Evolutionary conservation across 92 coral and sea anemone genomes (phyloP), one percentile per base, ranked within the genome.

Genomic region (Phenganax marumi): DNA sequence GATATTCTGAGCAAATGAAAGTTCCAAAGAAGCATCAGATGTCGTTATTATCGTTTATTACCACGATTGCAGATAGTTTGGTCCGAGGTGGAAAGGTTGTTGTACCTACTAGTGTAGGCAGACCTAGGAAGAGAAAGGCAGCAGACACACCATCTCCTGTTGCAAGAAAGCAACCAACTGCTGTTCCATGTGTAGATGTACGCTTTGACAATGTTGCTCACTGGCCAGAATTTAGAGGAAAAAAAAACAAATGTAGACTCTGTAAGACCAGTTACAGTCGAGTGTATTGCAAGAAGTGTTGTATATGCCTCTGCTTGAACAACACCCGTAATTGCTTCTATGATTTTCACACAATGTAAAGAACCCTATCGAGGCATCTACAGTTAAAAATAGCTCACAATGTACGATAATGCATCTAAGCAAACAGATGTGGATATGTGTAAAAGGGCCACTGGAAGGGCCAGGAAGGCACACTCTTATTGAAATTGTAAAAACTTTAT

Each of bases 111-210:
- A 3, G 46, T 4, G 72, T 13, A 3, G 72, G 72, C 12, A 5
- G 72, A 22, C 72, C 72, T 22, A 5, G 46, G 22, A 65, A 65
- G 13, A 22, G 72, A 65, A 65, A 13, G 22, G 3, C 49, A 23
- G 12, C 72, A 2, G 46, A 56, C 62, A 3, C 49, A 8, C 49
- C 72, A 65, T 22, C 72, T 3, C 72, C 72, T 6, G 24, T 39
- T 65, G 46, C 72, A 65, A 22, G 75, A 39, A 70, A 70, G 75
- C 52, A 49, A 70, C 75, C 75, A 70, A 39, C 48, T 70, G n/a
- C 75, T 33, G 75, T 70, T 24, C 75, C 75, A 5, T 10, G 52
- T 22, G 48, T 17, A 26, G 75, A 70, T 26, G 75, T 49, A 19
- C 48, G 75, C 48, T 70, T 19, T 22, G 75, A 70, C 52, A 16